Base-by-base conservation (phyloP, 92 coral and sea anemone species). In the Parazoanthus swiftii region DNA sequence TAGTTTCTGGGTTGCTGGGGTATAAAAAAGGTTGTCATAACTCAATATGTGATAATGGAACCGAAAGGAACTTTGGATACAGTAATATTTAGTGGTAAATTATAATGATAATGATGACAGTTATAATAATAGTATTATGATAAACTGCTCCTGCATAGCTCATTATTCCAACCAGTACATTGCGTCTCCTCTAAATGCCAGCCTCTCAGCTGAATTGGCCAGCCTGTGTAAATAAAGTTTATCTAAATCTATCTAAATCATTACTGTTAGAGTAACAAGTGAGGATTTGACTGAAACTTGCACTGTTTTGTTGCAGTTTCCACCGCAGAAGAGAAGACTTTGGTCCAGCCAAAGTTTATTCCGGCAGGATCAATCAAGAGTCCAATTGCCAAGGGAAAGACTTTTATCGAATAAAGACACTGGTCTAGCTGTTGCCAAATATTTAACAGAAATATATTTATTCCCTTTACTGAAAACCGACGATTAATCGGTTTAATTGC, bases 261-360 rank as follows among this genome's bases (percentile, higher is more conserved):
- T 6, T 33, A 85, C 29, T 77, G 6, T 48, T 67, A 26, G n/a
- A 43, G n/a, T 42, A 8, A 51, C 58, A 51, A 2, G 58, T 51
- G 58, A 25, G n/a, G 56, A 18, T 48, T 15, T 71, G 44, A 21
- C 71, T 79, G 67, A 44, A 48, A 51, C 33, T 42, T 59, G 38
- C 67, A 11, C 38, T 36, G 33, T 68, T 72, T 86, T 88, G 79
- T 88, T 87, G 85, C 82, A 89, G 97, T 85, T 39, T 85, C 88
- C 56, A 77, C 51, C 11, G 76, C 77, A 15, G 95, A 95, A 63
- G 98, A 97, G 39, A 89, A 93, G 76, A 93, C 89, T 10, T 86
- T 97, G 36, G 98, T 97, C n/a, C 98, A 97, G 79, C 99, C 99
- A 33, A 97, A 97, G 89, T 97, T 97, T 76, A 89, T 97, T 38